Percentiles rank a stretch among this genome's conserved stretches.
These are phyloP conservation scores for Collichthys lucidus DNA, from an alignment of 2,113 vertebrate species.

Conservation along the genomic window DNA sequence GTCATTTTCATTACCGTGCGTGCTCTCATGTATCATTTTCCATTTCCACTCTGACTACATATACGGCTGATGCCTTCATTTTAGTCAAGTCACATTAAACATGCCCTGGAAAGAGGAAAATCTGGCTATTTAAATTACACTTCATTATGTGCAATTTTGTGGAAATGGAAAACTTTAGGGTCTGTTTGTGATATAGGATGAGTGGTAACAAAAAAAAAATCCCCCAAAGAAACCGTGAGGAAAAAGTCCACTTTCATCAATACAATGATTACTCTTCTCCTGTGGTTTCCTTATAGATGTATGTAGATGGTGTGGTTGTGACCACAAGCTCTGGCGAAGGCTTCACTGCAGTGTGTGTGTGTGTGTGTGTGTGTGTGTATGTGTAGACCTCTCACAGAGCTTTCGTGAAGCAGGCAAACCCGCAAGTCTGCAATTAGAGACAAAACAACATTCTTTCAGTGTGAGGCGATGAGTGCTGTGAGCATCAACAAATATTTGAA, in stretches of 20 bases:
- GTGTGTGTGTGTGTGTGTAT: slow-evolving; percentile 14
- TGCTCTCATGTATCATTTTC: slow-evolving; percentile 45
- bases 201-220: slow-evolving; percentile 31
- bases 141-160: slow-evolving; percentile 77
- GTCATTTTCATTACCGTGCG: slow-evolving; percentile 71
- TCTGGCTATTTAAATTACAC: slow-evolving; percentile 62
- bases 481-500: slow-evolving; percentile 55
- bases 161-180: slow-evolving; percentile 68
- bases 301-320: slow-evolving; percentile 71
- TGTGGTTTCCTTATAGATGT: slow-evolving; percentile 74
- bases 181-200: slow-evolving; percentile 68
- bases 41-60: slow-evolving; percentile 25
- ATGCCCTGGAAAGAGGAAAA: slow-evolving; percentile 57
- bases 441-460: slow-evolving; percentile 72
- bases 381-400: slow-evolving; percentile 41
- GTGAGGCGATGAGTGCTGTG: slow-evolving; percentile 51
- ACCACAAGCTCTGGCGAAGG: slow-evolving; percentile 68
- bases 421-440: slow-evolving; percentile 70
- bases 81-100: slow-evolving; percentile 56
- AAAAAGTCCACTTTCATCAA: slow-evolving; percentile 66
- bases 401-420: slow-evolving; percentile 56
- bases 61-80: slow-evolving; percentile 33
- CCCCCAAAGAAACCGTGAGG: slow-evolving; percentile 40
- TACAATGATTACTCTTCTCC: slow-evolving; percentile 66
- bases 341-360: slow-evolving; percentile 18